Evolutionary conservation across 1,140 invertebrate species (phyloP).

Genomic region (Chironomus tepperi): DNA sequence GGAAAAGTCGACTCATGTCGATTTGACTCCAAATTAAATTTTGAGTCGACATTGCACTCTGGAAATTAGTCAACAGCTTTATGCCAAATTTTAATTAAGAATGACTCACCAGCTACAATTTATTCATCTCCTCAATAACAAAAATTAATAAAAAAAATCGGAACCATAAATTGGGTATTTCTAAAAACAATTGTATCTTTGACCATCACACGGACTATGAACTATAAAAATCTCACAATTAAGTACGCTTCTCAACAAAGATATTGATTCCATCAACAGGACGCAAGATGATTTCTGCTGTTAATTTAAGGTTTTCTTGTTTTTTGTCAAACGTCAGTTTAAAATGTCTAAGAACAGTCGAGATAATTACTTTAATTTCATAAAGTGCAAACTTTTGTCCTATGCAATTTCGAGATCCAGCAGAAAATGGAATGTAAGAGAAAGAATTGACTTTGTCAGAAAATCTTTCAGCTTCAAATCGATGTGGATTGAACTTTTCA

Average conservation of each 20-base stretch:
- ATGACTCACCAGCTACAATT: too few relatives aligned
- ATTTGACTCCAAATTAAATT: too few relatives aligned
- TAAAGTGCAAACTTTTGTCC: slow-evolving; percentile 41
- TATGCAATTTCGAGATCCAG: slow-evolving; percentile 53
- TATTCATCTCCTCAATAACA: too few relatives aligned
- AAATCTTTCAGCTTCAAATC: slow-evolving; percentile 44
- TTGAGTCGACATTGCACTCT: too few relatives aligned
- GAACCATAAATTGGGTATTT: too few relatives aligned
- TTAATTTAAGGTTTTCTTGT: slow-evolving; percentile 40
- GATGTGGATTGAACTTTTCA: slow-evolving; percentile 51
- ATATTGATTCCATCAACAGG: neutral
- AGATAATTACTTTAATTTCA: slow-evolving; percentile 38
- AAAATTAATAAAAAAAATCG: too few relatives aligned
- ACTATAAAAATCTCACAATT: too few relatives aligned
- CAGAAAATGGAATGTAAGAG: slow-evolving; percentile 54
- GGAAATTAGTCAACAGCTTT: too few relatives aligned
- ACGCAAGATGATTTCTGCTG: slow-evolving; percentile 31
- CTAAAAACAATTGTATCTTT: too few relatives aligned
- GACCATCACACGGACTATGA: too few relatives aligned
- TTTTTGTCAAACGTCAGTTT: slow-evolving; percentile 34
- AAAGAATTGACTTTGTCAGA: slow-evolving; percentile 38
- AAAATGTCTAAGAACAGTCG: slow-evolving; percentile 37
- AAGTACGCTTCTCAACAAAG: neutral
- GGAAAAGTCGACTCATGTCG: too few relatives aligned
- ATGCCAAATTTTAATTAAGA: too few relatives aligned